Base-by-base conservation (phyloP, 2,113 vertebrate species). In the Anolis sagrei region DNA sequence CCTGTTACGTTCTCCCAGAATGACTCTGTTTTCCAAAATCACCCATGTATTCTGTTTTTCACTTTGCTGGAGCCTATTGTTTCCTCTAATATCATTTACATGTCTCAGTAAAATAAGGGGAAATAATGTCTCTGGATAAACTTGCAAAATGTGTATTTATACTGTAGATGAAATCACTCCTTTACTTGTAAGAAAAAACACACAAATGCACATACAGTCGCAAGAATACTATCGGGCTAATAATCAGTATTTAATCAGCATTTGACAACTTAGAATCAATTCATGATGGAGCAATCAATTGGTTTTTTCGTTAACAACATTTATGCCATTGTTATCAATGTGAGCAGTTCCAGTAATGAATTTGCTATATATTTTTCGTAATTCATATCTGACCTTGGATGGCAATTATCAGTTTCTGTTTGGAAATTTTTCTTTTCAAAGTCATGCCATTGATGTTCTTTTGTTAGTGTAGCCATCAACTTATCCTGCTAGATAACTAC, bases 311-410 rank as follows among this genome's bases (percentile, higher is more conserved):
- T 58, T 78, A 77, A 69, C 51, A 61, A 58, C 16, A 23, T 78
- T 44, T 78, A 58, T 23, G 27, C 58, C 49, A 70, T 54, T 51
- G 32, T 39, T 58, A 51, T 78, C 66, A 58, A 78, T 25, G 8
- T 61, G 58, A 70, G 64, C 39, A 85, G 48, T 23, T 72, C 64
- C 66, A 85, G 48, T 51, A 85, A 78, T 85, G 49, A 78, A 70
- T 79, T 72, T 70, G 16, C 32, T 78, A 27, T 44, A 79, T 78
- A 85, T 78, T 85, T 44, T 39, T 85, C 78, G 49, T 69, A 79
- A 78, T 70, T 79, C 83, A 72, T 85, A 85, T 39, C 23, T 69
- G 49, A 84, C 62, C 64, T 84, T 77, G 62, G 32, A 78, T 58
- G 64, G 48, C 76, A 84, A 78, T 69, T 77, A 58, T 39, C 61